Base-by-base conservation (phyloP, 2,888 invertebrate genomes). In the Halictus quadricinctus region DNA sequence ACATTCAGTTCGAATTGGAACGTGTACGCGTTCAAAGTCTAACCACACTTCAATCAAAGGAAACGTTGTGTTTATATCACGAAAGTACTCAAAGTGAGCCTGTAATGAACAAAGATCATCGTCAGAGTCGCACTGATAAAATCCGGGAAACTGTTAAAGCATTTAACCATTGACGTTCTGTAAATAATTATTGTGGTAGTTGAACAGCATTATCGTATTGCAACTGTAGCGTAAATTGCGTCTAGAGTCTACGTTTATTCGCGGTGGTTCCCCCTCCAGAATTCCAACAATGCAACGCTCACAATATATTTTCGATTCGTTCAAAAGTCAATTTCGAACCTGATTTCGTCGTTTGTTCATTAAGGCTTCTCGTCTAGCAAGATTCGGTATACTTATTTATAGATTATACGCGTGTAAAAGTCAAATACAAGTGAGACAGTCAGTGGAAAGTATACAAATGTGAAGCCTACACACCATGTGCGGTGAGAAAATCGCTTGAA, bases 371-470 rank as follows among this genome's bases (percentile, higher is more conserved):
- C 21, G 12, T 18, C 15, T 15, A n/a, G 60, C 60, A 74, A 46
- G 21, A 76, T 48, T 66, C 36, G 64, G 2, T 50, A 66, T 46
- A 69, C 12, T 36, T 66, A 36, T 36, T 29, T 66, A 29, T 21
- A 36, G 36, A 41, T 66, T 36, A 69, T 41, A n/a, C 41, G 69
- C 36, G 41, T 69, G 41, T 69, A 69, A 41, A n/a, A 54, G 21
- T 36, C 41, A 69, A 77, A 69, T 41, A 13, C 41, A 54, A 72
- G 46, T n/a, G 48, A 75, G 4, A 70, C 8, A 36, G 75, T 80
- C 43, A 73, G 8, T 70, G 48, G 74, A 29, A 25, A 70, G 21
- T 43, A 64, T 75, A 64, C 25, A 36, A 77, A 77, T 8, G 36
- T 66, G 66, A 66, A 64, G 25, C 15, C 60, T 64, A 64, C 60